Evolutionary conservation across 2,888 invertebrate species (phyloP).

Genomic region (Muschampia plurimacula): DNA sequence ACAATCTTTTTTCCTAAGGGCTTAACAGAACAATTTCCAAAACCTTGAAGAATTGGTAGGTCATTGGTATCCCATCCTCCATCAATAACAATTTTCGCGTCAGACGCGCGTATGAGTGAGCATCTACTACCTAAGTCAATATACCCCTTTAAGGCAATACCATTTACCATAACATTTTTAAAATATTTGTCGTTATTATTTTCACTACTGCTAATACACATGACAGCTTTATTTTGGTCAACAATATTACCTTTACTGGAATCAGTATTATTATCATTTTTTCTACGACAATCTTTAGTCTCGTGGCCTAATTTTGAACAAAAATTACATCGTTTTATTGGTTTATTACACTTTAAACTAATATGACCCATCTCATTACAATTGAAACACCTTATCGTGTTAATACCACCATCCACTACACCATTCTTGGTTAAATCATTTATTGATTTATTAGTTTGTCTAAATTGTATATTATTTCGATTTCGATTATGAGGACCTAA

Average conservation of each 20-base stretch:
- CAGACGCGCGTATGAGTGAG: background rate
- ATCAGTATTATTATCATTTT: background rate
- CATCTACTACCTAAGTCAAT: slow-evolving; percentile 5
- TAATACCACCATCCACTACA: background rate
- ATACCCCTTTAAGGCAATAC: background rate
- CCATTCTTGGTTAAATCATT: background rate
- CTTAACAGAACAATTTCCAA: slow-evolving; percentile 3
- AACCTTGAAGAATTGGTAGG: slow-evolving; percentile 7
- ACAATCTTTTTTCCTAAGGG: background rate
- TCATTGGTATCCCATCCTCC: background rate
- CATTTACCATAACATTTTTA: no score
- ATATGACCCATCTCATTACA: slow-evolving; percentile 10
- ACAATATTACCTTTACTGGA: background rate
- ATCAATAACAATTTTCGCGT: background rate
- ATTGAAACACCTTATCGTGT: background rate
- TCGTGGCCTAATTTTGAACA: background rate
- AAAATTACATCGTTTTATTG: background rate
- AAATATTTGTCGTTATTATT: background rate
- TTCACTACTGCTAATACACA: background rate
- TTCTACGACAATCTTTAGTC: slow-evolving; percentile 4
- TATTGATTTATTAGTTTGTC: background rate
- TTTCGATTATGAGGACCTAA: background rate
- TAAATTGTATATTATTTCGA: background rate
- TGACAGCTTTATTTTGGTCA: background rate
- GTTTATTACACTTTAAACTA: slow-evolving; percentile 6